These are phyloP conservation scores for Lucilia cuprina DNA, from an alignment of 1,140 invertebrate species.

Conservation along the genomic window DNA sequence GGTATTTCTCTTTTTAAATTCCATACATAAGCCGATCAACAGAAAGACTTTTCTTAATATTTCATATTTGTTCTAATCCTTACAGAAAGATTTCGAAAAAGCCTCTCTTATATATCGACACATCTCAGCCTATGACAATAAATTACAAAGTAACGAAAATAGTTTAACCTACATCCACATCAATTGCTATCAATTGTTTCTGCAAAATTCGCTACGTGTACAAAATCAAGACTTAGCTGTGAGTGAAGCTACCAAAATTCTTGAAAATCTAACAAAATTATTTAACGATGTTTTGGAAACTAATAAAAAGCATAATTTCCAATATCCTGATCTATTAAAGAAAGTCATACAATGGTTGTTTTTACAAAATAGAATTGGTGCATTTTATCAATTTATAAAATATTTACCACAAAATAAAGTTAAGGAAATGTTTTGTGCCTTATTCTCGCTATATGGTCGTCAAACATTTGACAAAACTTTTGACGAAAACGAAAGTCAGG, in stretches of 20 bases:
- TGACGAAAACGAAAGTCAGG: neutral
- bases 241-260: neutral
- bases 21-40: no score
- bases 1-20: neutral
- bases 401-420: neutral
- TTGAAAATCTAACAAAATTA: conserved; percentile 18
- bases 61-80: neutral
- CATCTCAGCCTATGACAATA: neutral
- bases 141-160: conserved; percentile 16
- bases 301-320: conserved; percentile 30
- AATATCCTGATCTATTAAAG: conserved; percentile 24
- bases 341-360: conserved; percentile 18
- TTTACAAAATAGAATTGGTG: neutral
- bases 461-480: neutral
- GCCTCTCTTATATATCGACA: conserved; percentile 22
- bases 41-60: no score
- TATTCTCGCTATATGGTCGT: neutral
- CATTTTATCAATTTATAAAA: conserved; percentile 9
- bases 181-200: conserved; percentile 11
- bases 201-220: neutral
- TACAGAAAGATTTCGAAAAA: conserved; percentile 7
- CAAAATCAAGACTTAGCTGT: neutral
- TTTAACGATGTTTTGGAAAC: conserved; percentile 21
- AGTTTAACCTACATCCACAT: neutral
- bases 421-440: conserved; percentile 32